Evolutionary conservation across 1,140 invertebrate genomes (phyloP).

Genomic region (Panulirus ornatus): DNA sequence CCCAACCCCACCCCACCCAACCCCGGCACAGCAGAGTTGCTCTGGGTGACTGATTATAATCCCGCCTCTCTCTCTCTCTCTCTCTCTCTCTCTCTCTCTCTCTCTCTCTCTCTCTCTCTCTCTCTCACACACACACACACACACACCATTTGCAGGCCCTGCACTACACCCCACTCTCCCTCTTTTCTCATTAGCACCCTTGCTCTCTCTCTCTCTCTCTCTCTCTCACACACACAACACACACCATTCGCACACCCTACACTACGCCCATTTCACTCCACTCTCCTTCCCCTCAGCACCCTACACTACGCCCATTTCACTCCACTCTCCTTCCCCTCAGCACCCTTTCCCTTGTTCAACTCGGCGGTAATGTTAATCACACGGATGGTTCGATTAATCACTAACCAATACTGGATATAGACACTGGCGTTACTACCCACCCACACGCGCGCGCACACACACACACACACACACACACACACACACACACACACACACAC

Average conservation of each 20-base stretch:
- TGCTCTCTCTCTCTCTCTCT: no score
- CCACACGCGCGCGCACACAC: not conserved
- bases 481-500: slow-evolving; percentile 18
- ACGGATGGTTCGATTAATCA: no score
- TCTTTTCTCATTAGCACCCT: not conserved
- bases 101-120: slow-evolving; percentile 17
- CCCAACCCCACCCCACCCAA: not conserved
- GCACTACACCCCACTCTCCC: not conserved
- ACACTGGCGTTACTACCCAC: no score
- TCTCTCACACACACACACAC: not conserved
- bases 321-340: not conserved
- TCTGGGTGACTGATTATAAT: not conserved
- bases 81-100: slow-evolving; percentile 12
- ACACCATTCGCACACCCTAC: no score
- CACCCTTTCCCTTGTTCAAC: not conserved
- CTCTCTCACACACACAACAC: no score
- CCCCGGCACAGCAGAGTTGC: not conserved
- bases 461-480: slow-evolving; percentile 11
- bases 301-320: no score
- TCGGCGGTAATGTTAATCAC: no score
- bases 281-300: not conserved
- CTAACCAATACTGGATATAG: no score
- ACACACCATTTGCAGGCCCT: not conserved
- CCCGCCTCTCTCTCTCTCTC: not conserved
- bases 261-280: no score